Conservation (phyloP, 2,888 invertebrate genomes). For the Drosophila silvestris region DNA sequence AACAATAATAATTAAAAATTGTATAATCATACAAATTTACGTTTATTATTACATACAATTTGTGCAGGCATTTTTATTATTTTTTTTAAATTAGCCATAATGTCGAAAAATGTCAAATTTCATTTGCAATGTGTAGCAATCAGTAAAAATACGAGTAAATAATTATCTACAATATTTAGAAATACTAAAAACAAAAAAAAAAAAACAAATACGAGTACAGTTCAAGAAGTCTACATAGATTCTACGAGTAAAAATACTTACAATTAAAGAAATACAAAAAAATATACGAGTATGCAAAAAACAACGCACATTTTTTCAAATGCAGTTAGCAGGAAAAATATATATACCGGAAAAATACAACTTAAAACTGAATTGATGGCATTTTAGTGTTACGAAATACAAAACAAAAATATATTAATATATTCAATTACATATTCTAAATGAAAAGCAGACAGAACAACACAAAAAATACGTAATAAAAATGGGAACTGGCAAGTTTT, state of each 20-base stretch:
- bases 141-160: slow-evolving; percentile 57
- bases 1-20: slow-evolving; percentile 19
- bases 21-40: slow-evolving; percentile 38
- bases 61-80: slow-evolving; percentile 25
- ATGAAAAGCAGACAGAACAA: slow-evolving; percentile 31
- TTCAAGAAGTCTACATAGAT: slow-evolving; percentile 52
- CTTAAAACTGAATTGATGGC: slow-evolving; percentile 74
- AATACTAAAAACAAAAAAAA: slow-evolving; percentile 30
- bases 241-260: slow-evolving; percentile 37
- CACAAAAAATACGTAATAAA: slow-evolving; percentile 59
- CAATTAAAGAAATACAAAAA: slow-evolving; percentile 25
- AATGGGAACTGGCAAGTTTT: slow-evolving; percentile 24
- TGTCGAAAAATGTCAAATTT: slow-evolving; percentile 40
- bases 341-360: slow-evolving; percentile 39
- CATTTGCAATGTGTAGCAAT: slow-evolving; percentile 76
- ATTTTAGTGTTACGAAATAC: slow-evolving; percentile 63
- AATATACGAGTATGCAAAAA: slow-evolving; percentile 44
- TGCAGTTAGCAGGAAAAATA: slow-evolving; percentile 27
- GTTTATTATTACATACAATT: slow-evolving; percentile 35
- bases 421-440: slow-evolving; percentile 59
- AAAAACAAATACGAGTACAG: slow-evolving; percentile 28
- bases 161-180: slow-evolving; percentile 54
- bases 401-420: slow-evolving; percentile 37
- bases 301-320: slow-evolving; percentile 67
- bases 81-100: slow-evolving; percentile 22